phyloP scores from a whole-genome alignment of 2,888 invertebrate genomes.

The Hedychridium roseum region DNA sequence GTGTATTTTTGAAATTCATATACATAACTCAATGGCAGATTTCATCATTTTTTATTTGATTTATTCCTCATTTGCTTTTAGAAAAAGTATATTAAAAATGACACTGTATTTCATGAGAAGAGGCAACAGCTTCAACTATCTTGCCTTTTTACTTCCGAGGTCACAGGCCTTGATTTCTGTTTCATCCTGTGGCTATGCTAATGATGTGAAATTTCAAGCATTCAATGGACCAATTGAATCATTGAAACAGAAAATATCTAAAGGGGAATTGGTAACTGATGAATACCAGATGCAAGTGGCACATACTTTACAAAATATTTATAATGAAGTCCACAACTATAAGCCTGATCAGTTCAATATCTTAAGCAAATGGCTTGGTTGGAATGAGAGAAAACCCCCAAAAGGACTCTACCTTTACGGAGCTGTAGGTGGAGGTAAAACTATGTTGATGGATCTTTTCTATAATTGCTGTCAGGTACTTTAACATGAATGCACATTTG shows the following conservation, averaged over 20 bases:
- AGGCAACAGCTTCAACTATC: no score
- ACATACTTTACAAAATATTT: slow-evolving; percentile 74
- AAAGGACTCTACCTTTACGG: slow-evolving; percentile 90
- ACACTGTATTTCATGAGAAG: no score
- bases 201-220: slow-evolving; percentile 9
- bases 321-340: slow-evolving; percentile 71
- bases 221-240: slow-evolving; percentile 64
- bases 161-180: slow-evolving; percentile 14
- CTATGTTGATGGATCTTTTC: slow-evolving; percentile 99
- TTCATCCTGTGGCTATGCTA: slow-evolving; percentile 27
- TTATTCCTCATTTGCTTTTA: no score
- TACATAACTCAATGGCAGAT: no score
- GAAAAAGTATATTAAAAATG: no score
- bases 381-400: slow-evolving; percentile 66
- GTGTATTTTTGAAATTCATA: no score
- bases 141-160: slow-evolving; percentile 11
- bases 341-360: slow-evolving; percentile 65
- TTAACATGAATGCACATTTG: no score
- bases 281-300: slow-evolving; percentile 77
- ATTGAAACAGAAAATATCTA: slow-evolving; percentile 69
- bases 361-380: slow-evolving; percentile 61
- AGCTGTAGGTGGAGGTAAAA: slow-evolving; percentile 95
- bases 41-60: no score
- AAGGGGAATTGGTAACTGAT: slow-evolving; percentile 73
- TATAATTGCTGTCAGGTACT: slow-evolving; percentile 77